Evolutionary conservation across 2,888 invertebrate genomes (phyloP).

Genomic region (Theodoxus fluviatilis): DNA sequence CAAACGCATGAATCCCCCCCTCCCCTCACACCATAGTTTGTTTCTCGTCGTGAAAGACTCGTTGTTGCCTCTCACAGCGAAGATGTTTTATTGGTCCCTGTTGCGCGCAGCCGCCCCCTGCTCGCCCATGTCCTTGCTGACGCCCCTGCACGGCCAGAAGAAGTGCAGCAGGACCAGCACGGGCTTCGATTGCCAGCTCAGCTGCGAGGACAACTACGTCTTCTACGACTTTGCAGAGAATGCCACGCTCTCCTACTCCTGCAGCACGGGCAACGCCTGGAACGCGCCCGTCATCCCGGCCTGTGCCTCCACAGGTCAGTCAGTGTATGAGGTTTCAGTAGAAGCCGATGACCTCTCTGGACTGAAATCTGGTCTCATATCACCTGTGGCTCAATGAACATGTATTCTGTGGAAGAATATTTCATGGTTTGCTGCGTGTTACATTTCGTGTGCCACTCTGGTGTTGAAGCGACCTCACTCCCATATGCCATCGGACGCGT

Average conservation of each 20-base stretch:
- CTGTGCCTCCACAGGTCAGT: constrained; percentile 30
- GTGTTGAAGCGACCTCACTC: too few species aligned
- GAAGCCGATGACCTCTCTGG: too few species aligned
- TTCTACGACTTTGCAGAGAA: constrained; percentile 32
- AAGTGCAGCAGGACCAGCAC: constrained; percentile 28
- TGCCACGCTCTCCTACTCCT: constrained; percentile 19
- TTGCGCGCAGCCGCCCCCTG: constrained; percentile 37
- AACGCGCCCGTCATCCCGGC: constrained; percentile 20
- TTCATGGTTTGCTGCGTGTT: too few species aligned
- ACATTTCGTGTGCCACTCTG: too few species aligned
- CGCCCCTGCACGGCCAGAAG: constrained; percentile 36
- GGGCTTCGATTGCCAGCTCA: constrained; percentile 37
- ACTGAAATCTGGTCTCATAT: too few species aligned
- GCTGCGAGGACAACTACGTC: constrained; percentile 36
- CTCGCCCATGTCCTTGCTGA: constrained; percentile 36
- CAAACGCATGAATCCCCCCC: neutral
- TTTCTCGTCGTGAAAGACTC: neutral
- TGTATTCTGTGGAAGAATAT: too few species aligned
- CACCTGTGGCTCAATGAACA: too few species aligned
- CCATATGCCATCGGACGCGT: too few species aligned
- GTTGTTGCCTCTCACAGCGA: neutral
- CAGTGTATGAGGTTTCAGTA: neutral
- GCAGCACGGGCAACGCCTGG: constrained; percentile 28
- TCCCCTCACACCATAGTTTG: neutral
- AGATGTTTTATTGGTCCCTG: neutral